These are phyloP conservation scores for Teinopalpus imperialis DNA, from an alignment of 2,888 invertebrate genomes.

Conservation along the genomic window DNA sequence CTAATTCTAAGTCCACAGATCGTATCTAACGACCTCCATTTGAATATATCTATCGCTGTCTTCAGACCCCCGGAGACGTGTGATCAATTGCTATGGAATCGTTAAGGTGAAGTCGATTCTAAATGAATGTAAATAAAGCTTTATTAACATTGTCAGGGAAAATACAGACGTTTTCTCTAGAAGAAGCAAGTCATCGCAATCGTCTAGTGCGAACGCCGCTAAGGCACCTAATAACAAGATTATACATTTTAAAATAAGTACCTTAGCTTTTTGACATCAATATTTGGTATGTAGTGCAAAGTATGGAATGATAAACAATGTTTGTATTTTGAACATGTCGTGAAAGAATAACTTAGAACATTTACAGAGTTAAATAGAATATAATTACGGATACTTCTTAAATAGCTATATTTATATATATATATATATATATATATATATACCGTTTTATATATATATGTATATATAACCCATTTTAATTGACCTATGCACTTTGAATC, in stretches of 20 bases:
- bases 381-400: too few species aligned
- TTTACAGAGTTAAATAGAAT: too few species aligned
- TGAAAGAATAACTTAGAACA: too few species aligned
- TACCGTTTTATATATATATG: too few species aligned
- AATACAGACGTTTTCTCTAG: background rate
- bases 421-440: too few species aligned
- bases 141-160: constrained; percentile 6
- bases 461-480: background rate
- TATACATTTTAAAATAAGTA: too few species aligned
- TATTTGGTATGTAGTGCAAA: too few species aligned
- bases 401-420: too few species aligned
- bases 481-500: background rate
- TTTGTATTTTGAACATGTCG: too few species aligned
- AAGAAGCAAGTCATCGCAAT: constrained; percentile 15
- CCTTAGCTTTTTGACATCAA: too few species aligned
- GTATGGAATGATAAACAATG: too few species aligned
- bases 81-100: constrained; percentile 23
- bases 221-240: too few species aligned
- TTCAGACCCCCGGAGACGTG: constrained; percentile 24
- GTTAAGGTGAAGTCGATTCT: constrained; percentile 20
- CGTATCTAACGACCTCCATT: constrained; percentile 27
- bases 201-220: background rate
- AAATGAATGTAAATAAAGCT: constrained; percentile 18
- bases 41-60: constrained; percentile 26
- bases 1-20: constrained; percentile 24